Conservation (phyloP, 2,113 vertebrate genomes). For the Nyctereutes procyonoides region DNA sequence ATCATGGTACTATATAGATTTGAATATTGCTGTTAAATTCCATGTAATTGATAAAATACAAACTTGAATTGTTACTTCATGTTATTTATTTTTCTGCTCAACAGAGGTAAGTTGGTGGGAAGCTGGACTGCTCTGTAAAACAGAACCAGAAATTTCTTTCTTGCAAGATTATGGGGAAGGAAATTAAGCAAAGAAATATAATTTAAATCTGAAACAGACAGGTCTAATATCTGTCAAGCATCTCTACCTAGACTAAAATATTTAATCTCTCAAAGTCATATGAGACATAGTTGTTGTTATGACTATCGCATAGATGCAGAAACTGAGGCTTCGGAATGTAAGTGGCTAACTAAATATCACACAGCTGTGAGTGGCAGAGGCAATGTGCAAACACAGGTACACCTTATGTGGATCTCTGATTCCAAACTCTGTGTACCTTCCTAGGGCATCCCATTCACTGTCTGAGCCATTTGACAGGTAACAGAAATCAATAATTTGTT, state of each 20-base stretch:
- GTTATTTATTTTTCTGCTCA: constrained; percentile 36
- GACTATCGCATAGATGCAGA: neutral
- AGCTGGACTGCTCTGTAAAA: neutral
- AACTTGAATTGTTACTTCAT: constrained; percentile 38
- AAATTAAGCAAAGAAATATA: neutral
- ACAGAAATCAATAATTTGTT: neutral
- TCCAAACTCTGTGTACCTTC: neutral
- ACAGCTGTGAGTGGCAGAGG: neutral
- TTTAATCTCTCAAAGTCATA: neutral
- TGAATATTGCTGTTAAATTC: constrained; percentile 63
- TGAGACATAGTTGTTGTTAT: neutral
- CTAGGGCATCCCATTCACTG: neutral
- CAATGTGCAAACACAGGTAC: neutral
- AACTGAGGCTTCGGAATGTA: neutral
- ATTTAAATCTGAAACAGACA: neutral
- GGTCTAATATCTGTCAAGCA: neutral
- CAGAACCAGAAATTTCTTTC: neutral
- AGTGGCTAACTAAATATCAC: neutral
- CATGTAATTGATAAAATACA: constrained; percentile 3
- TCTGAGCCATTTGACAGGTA: neutral
- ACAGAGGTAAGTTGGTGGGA: neutral
- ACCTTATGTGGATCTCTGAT: neutral
- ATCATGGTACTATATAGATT: constrained; percentile 76
- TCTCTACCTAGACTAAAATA: neutral
- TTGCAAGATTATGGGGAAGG: neutral